Percentiles rank a stretch among this genome's conserved stretches.
These are phyloP conservation scores for Diuraphis noxia DNA, from an alignment of 1,140 invertebrate species.

Conservation along the genomic window DNA sequence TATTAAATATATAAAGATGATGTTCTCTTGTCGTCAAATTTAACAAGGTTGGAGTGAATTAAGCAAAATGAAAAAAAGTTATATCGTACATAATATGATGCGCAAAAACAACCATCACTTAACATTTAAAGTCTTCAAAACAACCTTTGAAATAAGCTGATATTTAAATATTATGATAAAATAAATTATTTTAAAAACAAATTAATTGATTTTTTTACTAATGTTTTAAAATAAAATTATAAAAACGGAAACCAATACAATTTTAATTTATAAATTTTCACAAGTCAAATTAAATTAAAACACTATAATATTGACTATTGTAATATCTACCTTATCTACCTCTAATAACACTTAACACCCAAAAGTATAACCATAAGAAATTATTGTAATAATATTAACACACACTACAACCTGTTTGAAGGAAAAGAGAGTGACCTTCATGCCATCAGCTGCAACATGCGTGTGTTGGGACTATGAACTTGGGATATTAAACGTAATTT, in stretches of 20 bases:
- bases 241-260: neutral
- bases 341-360: neutral
- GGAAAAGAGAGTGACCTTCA: conserved; percentile 48
- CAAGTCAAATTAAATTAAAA: neutral
- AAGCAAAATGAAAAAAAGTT: neutral
- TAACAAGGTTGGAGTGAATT: neutral
- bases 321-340: neutral
- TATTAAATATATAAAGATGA: neutral
- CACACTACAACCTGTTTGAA: conserved; percentile 3
- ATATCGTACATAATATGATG: neutral
- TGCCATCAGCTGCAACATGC: neutral
- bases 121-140: neutral
- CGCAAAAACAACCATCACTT: neutral
- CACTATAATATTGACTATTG: neutral
- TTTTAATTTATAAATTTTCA: neutral
- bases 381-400: neutral
- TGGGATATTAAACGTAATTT: neutral
- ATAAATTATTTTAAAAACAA: neutral
- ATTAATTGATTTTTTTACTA: neutral
- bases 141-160: neutral
- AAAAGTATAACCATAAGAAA: neutral
- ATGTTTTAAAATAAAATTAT: neutral
- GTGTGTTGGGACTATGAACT: conserved; percentile 33
- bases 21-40: neutral
- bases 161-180: neutral